Base-by-base conservation (phyloP, 2,797 vertebrate genomes). In the Ibycter americanus region DNA sequence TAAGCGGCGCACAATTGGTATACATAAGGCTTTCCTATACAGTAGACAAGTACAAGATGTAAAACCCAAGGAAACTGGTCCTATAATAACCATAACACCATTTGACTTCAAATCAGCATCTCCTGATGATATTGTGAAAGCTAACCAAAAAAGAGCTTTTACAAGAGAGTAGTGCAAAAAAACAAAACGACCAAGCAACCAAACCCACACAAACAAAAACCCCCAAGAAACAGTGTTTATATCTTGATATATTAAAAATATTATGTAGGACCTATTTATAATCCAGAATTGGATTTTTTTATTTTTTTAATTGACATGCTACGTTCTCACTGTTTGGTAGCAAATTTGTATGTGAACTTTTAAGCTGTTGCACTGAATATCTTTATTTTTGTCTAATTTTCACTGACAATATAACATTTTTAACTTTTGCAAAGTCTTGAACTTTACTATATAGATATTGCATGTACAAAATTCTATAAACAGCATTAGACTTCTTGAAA, bases 41-140 rank as follows among this genome's bases (percentile, higher is more conserved):
- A 97, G 97, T 93, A 98, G 97, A 44, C 98, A 98, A 97, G 97
- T 98, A 65, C 96, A 98, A 93, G 97, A 97, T 7, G 70, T 97
- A 82, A 98, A 98, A 90, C 97, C 97, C 77, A 98, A 98, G 97
- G 98, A 99, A 90, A 96, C 98, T 76, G 96, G 79, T 47, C 96
- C 97, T 94, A 44, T 98, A 42, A 82, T 97, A 59, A 92, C 98
- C 78, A 98, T 99, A 88, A 97, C 96, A 59, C 99, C 99, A 0
- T 99, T 99, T 97, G 89, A 98, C 94, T 99, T 99, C 83, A 98
- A 99, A 96, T 99, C 99, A 6, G 99, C 99, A n/a, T 99, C 99
- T 84, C 99, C 99, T 26, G 99, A 99, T 96, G 99, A 99, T 96
- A 98, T 99, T 56, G 98, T 99, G 66, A 99, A 98, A 96, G 98